Evolutionary conservation across 2,113 vertebrate genomes (phyloP), one percentile per base, ranked within the genome.

Genomic region (Phyllopteryx taeniolatus): DNA sequence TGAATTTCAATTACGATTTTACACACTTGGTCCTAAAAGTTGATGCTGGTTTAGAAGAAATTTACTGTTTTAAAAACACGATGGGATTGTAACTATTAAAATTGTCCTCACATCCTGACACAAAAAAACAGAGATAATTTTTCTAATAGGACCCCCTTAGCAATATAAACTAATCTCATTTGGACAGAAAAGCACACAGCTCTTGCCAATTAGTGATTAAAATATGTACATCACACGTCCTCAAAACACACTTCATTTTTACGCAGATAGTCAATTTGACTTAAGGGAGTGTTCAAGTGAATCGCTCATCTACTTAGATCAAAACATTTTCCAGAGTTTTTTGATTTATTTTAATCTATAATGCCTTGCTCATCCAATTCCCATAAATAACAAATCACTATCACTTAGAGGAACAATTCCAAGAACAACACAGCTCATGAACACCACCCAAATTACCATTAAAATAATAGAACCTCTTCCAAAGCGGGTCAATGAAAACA

Each of bases 1-100:
- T 68, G 60, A 10, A 39, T 75, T 62, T 73, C 35, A 79, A 74
- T 75, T 70, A 72, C 9, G 7, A 65, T 27, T 68, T 22, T 27
- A 14, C 49, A 31, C n/a, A 54, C 43, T 83, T 65, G 71, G 39
- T 43, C 35, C 39, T 4, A 63, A 43, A 43, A 39, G 35, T 12
- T 42, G 19, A n/a, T 3, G 5, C 20, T 4, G 39, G 10, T 33
- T 44, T 20, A 12, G 39, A 43, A n/a, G 39, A 43, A n/a, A n/a
- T 54, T 19, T 2, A 5, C 8, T 56, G 3, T 3, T 12, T 12
- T 13, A 4, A 27, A 57, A 57, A 54, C 2, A n/a, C 20, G 19
- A 54, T 6, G 27, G 22, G 1, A 13, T 27, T 57, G 22, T 31
- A 59, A 31, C 53, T 59, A 31, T 14, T 59, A 14, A 4, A 59